A percentile compares a stretch with the other conserved stretches of the same genome.
Conservation (phyloP, 2,888 invertebrate species). For the Chloroclysta siterata region DNA sequence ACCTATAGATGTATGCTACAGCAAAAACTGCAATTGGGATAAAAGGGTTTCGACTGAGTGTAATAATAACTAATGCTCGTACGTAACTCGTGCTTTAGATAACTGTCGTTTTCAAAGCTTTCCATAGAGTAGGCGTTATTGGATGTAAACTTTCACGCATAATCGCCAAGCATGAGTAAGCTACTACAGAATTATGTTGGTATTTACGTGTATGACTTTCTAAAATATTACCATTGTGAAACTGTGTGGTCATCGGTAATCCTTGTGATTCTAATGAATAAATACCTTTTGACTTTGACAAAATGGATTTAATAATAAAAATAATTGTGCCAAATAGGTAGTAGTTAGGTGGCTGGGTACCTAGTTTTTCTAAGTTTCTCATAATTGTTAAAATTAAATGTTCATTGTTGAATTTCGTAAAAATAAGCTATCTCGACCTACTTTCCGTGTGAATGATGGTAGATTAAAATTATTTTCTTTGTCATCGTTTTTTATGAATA, state of each 20-base stretch:
- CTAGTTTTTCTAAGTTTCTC: slow-evolving; percentile 1
- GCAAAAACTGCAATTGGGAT: too few species aligned
- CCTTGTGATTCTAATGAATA: too few species aligned
- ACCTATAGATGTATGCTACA: too few species aligned
- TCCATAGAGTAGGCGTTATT: not conserved
- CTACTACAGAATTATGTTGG: not conserved
- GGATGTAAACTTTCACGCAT: slow-evolving; percentile 6
- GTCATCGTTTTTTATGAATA: slow-evolving; percentile 2
- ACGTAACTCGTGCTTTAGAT: too few species aligned
- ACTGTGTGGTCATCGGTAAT: not conserved
- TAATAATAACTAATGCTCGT: too few species aligned
- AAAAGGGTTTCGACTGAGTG: too few species aligned
- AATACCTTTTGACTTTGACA: too few species aligned
- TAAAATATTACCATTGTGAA: slow-evolving; percentile 9
- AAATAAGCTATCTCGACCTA: slow-evolving; percentile 11
- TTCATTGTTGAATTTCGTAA: slow-evolving; percentile 20
- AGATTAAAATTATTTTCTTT: slow-evolving; percentile 9
- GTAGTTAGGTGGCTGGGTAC: too few species aligned
- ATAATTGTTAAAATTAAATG: slow-evolving; percentile 4
- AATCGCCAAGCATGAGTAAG: slow-evolving; percentile 1
- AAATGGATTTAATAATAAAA: too few species aligned
- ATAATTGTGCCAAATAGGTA: too few species aligned
- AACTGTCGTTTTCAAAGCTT: not conserved
- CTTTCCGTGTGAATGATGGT: slow-evolving; percentile 15
- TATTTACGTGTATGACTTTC: slow-evolving; percentile 14